Evolutionary conservation across 2,888 invertebrate genomes (phyloP).

Genomic region (Priocnemis perturbator): DNA sequence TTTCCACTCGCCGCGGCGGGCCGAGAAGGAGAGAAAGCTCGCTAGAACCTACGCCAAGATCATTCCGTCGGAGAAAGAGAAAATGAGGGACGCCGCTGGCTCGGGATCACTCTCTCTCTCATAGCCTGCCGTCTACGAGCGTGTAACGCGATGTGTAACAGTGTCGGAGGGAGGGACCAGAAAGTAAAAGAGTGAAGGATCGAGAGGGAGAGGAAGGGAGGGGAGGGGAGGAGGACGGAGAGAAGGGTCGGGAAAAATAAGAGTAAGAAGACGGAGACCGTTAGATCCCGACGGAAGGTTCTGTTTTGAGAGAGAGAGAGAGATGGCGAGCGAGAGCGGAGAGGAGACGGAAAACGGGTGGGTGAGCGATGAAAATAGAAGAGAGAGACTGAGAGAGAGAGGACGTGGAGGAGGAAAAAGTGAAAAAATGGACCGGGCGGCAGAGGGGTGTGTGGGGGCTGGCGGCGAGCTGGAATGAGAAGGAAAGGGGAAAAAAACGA

Average conservation of each 20-base stretch:
- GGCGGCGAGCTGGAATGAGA: slow-evolving; percentile 23
- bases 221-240: slow-evolving; percentile 23
- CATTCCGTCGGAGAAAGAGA: slow-evolving; percentile 35
- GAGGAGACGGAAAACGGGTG: not conserved
- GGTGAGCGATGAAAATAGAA: not conserved
- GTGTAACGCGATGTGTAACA: slow-evolving; percentile 32
- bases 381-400: no score
- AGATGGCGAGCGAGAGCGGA: slow-evolving; percentile 13
- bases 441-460: not conserved
- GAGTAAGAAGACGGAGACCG: no score
- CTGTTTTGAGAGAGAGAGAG: slow-evolving; percentile 2
- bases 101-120: slow-evolving; percentile 34
- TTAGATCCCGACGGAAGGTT: not conserved
- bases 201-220: slow-evolving; percentile 10
- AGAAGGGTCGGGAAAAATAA: slow-evolving; percentile 4
- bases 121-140: slow-evolving; percentile 33
- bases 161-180: slow-evolving; percentile 16
- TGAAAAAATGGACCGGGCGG: no score
- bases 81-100: slow-evolving; percentile 59
- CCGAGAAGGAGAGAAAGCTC: slow-evolving; percentile 7
- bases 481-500: slow-evolving; percentile 26
- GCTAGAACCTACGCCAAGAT: slow-evolving; percentile 50
- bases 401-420: no score
- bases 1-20: slow-evolving; percentile 16
- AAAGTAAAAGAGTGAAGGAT: slow-evolving; percentile 26